These are phyloP conservation scores for Stichopus chloronotus DNA, from an alignment of 35 echinoderm and acorn worm genomes.

Conservation along the genomic window DNA sequence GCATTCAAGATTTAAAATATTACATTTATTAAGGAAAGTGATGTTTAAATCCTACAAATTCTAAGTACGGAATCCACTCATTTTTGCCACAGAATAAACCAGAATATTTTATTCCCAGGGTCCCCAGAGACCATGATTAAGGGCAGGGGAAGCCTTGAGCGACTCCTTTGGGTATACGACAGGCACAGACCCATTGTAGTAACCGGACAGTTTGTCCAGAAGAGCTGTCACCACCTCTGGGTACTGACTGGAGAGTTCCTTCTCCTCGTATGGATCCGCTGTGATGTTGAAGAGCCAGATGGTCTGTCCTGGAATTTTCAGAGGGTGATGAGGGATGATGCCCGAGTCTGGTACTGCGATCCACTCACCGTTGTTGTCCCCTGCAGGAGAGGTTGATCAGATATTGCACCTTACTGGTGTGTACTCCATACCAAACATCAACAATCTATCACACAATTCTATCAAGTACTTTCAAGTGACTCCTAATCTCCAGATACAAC, in stretches of 20 bases:
- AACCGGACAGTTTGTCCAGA: slow-evolving; percentile 13
- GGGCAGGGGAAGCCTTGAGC: background rate
- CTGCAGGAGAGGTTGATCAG: background rate
- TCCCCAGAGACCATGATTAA: slow-evolving; percentile 43
- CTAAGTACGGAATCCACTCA: too few relatives aligned
- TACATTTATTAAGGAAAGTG: too few relatives aligned
- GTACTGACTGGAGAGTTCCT: slow-evolving; percentile 37
- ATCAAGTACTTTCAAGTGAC: too few relatives aligned
- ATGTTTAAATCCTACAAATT: too few relatives aligned
- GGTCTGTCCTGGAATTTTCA: slow-evolving; percentile 38
- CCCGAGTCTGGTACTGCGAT: slow-evolving; percentile 41
- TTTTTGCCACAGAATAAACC: too few relatives aligned
- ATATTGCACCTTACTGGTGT: background rate
- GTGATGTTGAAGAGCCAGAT: slow-evolving; percentile 63
- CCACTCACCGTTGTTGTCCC: slow-evolving; percentile 41
- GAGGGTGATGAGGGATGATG: background rate
- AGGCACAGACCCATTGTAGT: slow-evolving; percentile 47
- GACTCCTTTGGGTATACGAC: slow-evolving; percentile 40
- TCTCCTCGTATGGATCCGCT: slow-evolving; percentile 43
- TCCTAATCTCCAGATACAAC: too few relatives aligned
- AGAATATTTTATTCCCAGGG: slow-evolving; percentile 33
- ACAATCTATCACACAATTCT: too few relatives aligned
- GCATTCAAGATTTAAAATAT: too few relatives aligned
- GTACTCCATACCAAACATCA: too few relatives aligned
- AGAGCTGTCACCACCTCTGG: slow-evolving; percentile 45